Evolutionary conservation across 2,113 vertebrate genomes (phyloP).

Genomic region (Strix uralensis): DNA sequence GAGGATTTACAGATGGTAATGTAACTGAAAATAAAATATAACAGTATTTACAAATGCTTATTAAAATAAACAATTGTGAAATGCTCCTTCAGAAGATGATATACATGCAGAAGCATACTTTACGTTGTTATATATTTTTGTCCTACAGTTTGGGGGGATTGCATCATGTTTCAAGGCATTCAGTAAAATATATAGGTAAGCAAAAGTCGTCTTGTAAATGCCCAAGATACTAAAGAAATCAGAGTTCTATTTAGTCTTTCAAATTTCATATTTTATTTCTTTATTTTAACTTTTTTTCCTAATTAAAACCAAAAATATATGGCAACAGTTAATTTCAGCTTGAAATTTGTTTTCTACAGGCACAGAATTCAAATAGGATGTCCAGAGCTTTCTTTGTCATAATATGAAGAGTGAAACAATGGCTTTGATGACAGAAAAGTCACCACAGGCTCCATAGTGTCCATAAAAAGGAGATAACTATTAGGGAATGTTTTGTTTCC

Average conservation of each 20-base stretch:
- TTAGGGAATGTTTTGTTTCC: neutral
- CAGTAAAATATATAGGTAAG: neutral
- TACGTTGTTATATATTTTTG: neutral
- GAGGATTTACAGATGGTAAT: neutral
- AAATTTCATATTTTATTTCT: neutral
- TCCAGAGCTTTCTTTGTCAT: neutral
- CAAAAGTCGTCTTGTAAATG: neutral
- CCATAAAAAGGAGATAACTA: neutral
- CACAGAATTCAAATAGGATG: neutral
- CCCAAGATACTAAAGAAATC: neutral
- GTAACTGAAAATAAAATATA: neutral
- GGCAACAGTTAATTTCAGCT: neutral
- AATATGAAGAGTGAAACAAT: neutral
- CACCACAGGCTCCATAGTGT: neutral
- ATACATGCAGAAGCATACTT: neutral
- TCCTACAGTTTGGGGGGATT: too few species aligned
- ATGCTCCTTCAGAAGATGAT: neutral
- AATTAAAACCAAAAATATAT: neutral
- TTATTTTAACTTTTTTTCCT: neutral
- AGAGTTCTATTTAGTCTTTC: neutral
- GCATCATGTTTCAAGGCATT: neutral
- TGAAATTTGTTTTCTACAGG: neutral
- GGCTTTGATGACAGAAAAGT: neutral
- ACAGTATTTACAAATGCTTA: neutral
- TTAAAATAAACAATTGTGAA: neutral